These are phyloP conservation scores for Cryptophagus acutangulus DNA, from an alignment of 2,888 invertebrate genomes.

Conservation along the genomic window DNA sequence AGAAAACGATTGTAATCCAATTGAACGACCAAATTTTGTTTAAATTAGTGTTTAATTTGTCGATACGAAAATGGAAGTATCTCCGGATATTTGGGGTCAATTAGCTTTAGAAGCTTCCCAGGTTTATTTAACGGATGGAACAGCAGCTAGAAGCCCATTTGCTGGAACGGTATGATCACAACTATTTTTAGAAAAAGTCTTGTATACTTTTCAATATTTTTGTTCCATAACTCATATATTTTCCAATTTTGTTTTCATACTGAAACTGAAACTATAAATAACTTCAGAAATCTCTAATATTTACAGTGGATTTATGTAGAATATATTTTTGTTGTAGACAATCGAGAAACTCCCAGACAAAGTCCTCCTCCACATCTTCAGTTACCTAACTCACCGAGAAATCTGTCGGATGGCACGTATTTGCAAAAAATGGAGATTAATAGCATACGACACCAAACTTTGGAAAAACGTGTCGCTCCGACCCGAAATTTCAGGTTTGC, in stretches of 20 bases:
- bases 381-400: conserved; percentile 88
- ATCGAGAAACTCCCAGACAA: conserved; percentile 97
- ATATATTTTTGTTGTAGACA: conserved; percentile 59
- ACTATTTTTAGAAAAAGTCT: not conserved
- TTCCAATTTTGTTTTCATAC: no score
- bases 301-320: not conserved
- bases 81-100: conserved; percentile 80
- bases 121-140: conserved; percentile 78
- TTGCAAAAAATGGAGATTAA: conserved; percentile 90
- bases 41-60: conserved; percentile 2
- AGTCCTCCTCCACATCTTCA: conserved; percentile 89
- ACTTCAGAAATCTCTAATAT: no score
- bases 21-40: no score
- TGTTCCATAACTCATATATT: no score
- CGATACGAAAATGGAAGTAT: conserved; percentile 30
- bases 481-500: conserved; percentile 93
- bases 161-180: conserved; percentile 67
- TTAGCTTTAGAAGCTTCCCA: conserved; percentile 82
- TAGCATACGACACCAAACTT: conserved; percentile 90
- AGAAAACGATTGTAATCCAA: no score
- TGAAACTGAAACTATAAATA: no score
- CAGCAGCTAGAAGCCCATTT: conserved; percentile 73
- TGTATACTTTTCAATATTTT: not conserved
- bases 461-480: conserved; percentile 96
- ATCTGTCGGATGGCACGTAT: conserved; percentile 91